phyloP scores from a whole-genome alignment of 2,888 invertebrate genomes.

The Apamea crenata region DNA sequence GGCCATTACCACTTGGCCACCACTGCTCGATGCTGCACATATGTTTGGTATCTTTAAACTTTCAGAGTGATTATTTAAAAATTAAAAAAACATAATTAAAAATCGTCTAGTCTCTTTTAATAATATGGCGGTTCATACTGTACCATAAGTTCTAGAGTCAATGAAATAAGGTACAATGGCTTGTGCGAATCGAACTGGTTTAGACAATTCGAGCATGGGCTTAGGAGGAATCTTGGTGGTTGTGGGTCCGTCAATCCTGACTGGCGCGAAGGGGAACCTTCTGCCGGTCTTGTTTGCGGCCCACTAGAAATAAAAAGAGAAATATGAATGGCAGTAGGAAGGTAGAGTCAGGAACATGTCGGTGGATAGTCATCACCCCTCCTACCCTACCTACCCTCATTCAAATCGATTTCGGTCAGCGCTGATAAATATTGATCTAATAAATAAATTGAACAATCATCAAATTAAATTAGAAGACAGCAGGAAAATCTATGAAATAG shows the following conservation, averaged over 20 bases:
- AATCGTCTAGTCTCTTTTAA: not conserved
- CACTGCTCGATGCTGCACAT: too few relatives aligned
- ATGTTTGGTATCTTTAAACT: not conserved
- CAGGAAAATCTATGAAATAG: too few relatives aligned
- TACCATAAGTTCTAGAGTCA: slow-evolving; percentile 84
- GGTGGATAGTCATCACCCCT: not conserved
- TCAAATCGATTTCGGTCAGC: not conserved
- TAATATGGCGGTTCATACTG: slow-evolving; percentile 32
- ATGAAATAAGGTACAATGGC: slow-evolving; percentile 85
- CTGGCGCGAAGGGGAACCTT: slow-evolving; percentile 79
- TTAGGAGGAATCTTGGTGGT: not conserved
- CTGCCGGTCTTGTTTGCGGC: slow-evolving; percentile 64
- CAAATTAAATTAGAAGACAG: too few relatives aligned
- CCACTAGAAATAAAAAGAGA: slow-evolving; percentile 39
- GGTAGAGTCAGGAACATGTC: not conserved
- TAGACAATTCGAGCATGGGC: slow-evolving; percentile 54
- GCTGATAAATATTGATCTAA: too few relatives aligned
- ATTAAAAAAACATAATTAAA: too few relatives aligned
- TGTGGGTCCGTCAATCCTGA: slow-evolving; percentile 64
- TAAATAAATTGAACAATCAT: too few relatives aligned
- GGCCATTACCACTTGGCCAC: too few relatives aligned
- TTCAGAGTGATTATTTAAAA: too few relatives aligned
- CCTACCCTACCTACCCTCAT: not conserved
- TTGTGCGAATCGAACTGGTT: slow-evolving; percentile 75
- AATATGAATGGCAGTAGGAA: not conserved